Evolutionary conservation across 1,140 invertebrate genomes (phyloP), one percentile per base, ranked within the genome.

Genomic region (Phenacoccus solenopsis): DNA sequence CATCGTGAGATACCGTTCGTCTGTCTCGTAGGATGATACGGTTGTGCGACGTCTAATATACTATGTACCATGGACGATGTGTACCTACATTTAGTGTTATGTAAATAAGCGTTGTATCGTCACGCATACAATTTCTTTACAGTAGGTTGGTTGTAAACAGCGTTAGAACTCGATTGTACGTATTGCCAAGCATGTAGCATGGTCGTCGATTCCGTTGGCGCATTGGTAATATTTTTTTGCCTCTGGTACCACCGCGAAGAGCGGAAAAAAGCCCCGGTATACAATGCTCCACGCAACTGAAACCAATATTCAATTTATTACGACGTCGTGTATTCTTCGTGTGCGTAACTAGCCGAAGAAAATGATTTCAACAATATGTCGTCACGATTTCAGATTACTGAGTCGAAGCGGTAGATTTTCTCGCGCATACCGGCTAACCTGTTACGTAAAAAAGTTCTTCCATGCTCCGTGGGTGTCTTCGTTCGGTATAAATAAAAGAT

Each of bases 231-330:
- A 49, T 49, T 49, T 49, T 49, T 49, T 49, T 49, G n/a, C 38
- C 4, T 32, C 30, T 32, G 5, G 30, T 32, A 32, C 30, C 5
- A 32, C 5, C 30, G 5, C 13, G 30, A 32, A 13, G 13, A 32
- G 13, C 5, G 13, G 5, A 7, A 5, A 32, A 32, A 13, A 32
- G 13, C 30, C 30, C 13, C 30, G 30, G 16, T 49, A 49, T n/a
- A 49, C 38, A 49, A 49, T 49, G 38, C 38, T 49, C 38, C 38
- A 49, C 38, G 38, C 38, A 49, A 49, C 38, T n/a, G n/a, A 38
- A n/a, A 64, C 59, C 59, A 24, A 64, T 64, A 64, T 64, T 64
- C 59, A 64, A 64, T 64, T 64, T 64, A 64, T 64, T 64, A 64
- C 59, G 59, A 64, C 59, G 59, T 64, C 59, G 59, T 64, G 59